A percentile compares a stretch with the other conserved stretches of the same genome.
These are phyloP conservation scores for Blennius ocellaris DNA, from an alignment of 2,113 vertebrate species.

Conservation along the genomic window DNA sequence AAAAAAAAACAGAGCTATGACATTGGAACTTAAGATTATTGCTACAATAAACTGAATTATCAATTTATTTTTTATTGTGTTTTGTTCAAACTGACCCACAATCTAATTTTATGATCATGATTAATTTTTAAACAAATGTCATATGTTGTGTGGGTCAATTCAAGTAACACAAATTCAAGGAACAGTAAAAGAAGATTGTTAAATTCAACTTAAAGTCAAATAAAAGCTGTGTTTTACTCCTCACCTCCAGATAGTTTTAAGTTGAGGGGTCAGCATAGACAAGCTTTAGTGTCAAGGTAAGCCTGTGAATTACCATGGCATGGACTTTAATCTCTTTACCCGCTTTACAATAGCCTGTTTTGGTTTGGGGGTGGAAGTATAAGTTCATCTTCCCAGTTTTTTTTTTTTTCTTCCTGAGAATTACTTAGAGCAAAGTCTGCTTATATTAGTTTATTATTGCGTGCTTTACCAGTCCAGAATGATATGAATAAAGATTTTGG, in stretches of 20 bases:
- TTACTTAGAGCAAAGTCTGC: conserved; percentile 9
- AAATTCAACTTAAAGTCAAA: neutral
- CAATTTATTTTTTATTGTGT: neutral
- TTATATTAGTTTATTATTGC: conserved; percentile 41
- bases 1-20: too few relatives aligned
- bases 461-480: conserved; percentile 26
- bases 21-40: too few relatives aligned
- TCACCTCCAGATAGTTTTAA: conserved; percentile 47
- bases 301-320: conserved; percentile 59
- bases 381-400: conserved; percentile 13
- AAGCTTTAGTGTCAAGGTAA: conserved; percentile 65
- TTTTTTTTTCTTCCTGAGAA: conserved; percentile 21
- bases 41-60: too few relatives aligned
- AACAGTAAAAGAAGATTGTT: neutral
- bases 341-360: conserved; percentile 61
- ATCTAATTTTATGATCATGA: neutral
- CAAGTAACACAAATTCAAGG: too few relatives aligned
- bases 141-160: too few relatives aligned
- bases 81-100: neutral
- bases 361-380: conserved; percentile 36
- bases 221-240: conserved; percentile 30
- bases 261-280: conserved; percentile 56
- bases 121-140: neutral
- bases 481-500: conserved; percentile 35
- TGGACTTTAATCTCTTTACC: conserved; percentile 72